Evolutionary conservation across 2,888 invertebrate species (phyloP).

Genomic region (Callyntrura guangdongensis): DNA sequence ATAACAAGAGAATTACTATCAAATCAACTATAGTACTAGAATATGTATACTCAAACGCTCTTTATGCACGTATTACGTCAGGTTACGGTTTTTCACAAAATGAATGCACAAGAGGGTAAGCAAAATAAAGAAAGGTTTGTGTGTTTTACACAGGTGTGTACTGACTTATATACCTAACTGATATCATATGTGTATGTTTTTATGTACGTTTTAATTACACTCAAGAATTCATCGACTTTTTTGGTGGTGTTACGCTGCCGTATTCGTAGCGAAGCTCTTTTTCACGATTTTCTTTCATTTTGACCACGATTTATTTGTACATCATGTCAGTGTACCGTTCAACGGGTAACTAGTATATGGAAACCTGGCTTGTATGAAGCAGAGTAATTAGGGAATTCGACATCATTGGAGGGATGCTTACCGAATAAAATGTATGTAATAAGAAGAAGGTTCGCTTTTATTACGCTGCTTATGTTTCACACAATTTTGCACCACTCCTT

Average conservation of each 20-base stretch:
- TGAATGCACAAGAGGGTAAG: background rate
- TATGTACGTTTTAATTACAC: conserved; percentile 22
- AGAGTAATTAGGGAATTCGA: conserved; percentile 28
- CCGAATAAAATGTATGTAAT: too few species aligned
- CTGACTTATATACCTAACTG: background rate
- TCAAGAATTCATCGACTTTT: background rate
- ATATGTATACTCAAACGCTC: too few species aligned
- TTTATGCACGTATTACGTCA: conserved; percentile 54
- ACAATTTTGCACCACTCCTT: too few species aligned
- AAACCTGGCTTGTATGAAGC: background rate
- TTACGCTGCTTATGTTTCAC: too few species aligned
- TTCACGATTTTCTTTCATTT: conserved; percentile 47
- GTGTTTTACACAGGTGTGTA: background rate
- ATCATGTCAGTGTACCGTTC: conserved; percentile 19
- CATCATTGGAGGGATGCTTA: background rate
- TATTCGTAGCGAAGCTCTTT: background rate
- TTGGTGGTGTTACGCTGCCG: background rate
- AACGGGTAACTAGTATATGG: background rate
- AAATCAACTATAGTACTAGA: too few species aligned
- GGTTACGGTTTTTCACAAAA: conserved; percentile 59
- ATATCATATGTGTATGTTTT: background rate
- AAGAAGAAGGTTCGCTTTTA: too few species aligned
- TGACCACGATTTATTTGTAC: conserved; percentile 18
- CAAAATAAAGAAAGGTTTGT: background rate
- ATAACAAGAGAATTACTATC: background rate